Evolutionary conservation across 2,888 invertebrate species (phyloP), one percentile per base, ranked within the genome.

Genomic region (Clepsis dumicolana): DNA sequence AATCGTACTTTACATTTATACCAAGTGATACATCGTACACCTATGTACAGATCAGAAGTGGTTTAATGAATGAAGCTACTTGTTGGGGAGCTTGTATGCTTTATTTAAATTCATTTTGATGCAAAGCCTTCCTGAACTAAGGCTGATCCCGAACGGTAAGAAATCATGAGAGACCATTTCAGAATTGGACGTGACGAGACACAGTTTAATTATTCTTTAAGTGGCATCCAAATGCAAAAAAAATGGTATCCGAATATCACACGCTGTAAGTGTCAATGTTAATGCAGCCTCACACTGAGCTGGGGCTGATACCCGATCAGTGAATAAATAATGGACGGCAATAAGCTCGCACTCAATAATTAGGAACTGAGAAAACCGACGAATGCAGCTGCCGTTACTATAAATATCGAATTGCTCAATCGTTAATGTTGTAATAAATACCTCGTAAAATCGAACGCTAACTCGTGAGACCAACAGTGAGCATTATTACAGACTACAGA

Each of bases 391-490:
- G 82, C 79, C 71, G 76, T 73, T 73, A 73, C 79, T 82, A 83
- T 82, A 81, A 84, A 83, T 83, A 81, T 74, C 73, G 75, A 78
- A 81, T 77, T 75, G 73, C 71, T 73, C 71, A 73, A 78, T 79
- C 79, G 75, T 79, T 79, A 75, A 71, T 76, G 75, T 74, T 74
- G 80, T 77, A 83, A 81, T 85, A 82, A 82, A 83, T 83, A 80
- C 77, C 79, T 81, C 83, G 77, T 80, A 79, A 82, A 82, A 80
- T 80, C 81, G 79, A 78, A 79, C 64, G 76, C 76, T 77, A 75
- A 73, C 71, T 75, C 76, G 76, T 76, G 76, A 79, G 77, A 78
- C 74, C 74, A 78, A 74, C 72, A 72, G 74, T 50, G 32, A 68
- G 59, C 63, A 64, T 52, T 67, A 67, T 65, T 52, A 60, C 18